These are phyloP conservation scores for Agrochola lychnidis DNA, from an alignment of 2,888 invertebrate genomes.

Conservation along the genomic window DNA sequence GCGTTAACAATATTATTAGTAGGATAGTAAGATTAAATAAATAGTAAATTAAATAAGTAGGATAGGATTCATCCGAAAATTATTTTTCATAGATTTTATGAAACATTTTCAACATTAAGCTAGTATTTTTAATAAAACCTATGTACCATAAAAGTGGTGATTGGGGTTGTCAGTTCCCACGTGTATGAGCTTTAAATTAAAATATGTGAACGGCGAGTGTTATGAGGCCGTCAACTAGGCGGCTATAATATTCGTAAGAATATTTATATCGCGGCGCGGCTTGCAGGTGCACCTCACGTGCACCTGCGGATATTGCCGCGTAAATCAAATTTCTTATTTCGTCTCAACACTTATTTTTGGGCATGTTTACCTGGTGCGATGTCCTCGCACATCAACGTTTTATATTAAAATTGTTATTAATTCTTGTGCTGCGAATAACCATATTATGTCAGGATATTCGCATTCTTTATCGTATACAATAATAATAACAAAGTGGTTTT, in stretches of 20 bases:
- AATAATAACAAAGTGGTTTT: not conserved
- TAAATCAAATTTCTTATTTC: constrained; percentile 88
- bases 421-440: constrained; percentile 4
- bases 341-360: constrained; percentile 79
- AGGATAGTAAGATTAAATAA: too few species aligned
- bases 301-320: constrained; percentile 87
- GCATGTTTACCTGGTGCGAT: constrained; percentile 61
- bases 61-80: too few species aligned
- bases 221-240: constrained; percentile 73
- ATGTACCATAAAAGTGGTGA: constrained; percentile 67
- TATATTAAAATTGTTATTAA: constrained; percentile 41
- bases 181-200: constrained; percentile 76
- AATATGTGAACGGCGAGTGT: constrained; percentile 71
- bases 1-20: too few species aligned
- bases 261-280: constrained; percentile 67
- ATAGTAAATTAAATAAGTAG: too few species aligned
- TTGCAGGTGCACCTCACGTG: constrained; percentile 78
- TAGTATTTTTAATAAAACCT: constrained; percentile 4
- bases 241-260: constrained; percentile 72
- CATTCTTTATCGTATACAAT: not conserved
- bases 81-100: not conserved
- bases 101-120: not conserved
- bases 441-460: not conserved
- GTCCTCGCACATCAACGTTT: constrained; percentile 29
- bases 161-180: constrained; percentile 64